Base-by-base conservation (phyloP, 2,888 invertebrate species). In the Podotricha telesiphe region DNA sequence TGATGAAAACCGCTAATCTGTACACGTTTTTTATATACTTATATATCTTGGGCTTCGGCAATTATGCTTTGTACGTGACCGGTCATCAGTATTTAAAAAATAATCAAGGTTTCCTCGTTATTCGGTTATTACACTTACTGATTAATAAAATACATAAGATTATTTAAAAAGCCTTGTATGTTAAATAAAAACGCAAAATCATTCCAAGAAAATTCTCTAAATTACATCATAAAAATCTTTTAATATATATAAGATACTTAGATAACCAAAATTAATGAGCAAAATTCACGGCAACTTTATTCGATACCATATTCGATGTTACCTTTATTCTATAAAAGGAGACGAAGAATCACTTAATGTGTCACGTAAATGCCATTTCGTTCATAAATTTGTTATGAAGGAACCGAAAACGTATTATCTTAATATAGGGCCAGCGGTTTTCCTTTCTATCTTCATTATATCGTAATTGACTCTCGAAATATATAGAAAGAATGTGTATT, bases 321-420 rank as follows among this genome's bases (percentile, higher is more conserved):
- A n/a, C n/a, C n/a, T n/a, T n/a, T n/a, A n/a, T n/a, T n/a, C n/a
- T n/a, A n/a, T n/a, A n/a, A n/a, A 53, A 53, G 10, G 28, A 34
- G 53, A 34, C 53, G 19, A 42, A 20, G 42, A 40, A 58, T 58
- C 20, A 42, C 20, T 58, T 58, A 42, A 58, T 58, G 10, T 58
- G 8, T 42, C 42, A 22, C 42, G 42, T 58, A 42, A 55, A 58
- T 58, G 10, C 40, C 58, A 58, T 20, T 58, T 58, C 20, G 40
- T 42, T 58, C 8, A 34, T 55, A 55, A 55, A 34, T 55, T 55
- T 55, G 34, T 55, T 55, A 55, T 55, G 53, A 55, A 17, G 17
- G 17, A 34, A 34, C n/a, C 34, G 53, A 55, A 55, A 34, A 34
- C 17, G 53, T 55, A 17, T 55, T n/a, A 28, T 28, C 53, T 55